Evolutionary conservation across 2,113 vertebrate species (phyloP), one percentile per base, ranked within the genome.

Genomic region (Pachycephala philippinensis): DNA sequence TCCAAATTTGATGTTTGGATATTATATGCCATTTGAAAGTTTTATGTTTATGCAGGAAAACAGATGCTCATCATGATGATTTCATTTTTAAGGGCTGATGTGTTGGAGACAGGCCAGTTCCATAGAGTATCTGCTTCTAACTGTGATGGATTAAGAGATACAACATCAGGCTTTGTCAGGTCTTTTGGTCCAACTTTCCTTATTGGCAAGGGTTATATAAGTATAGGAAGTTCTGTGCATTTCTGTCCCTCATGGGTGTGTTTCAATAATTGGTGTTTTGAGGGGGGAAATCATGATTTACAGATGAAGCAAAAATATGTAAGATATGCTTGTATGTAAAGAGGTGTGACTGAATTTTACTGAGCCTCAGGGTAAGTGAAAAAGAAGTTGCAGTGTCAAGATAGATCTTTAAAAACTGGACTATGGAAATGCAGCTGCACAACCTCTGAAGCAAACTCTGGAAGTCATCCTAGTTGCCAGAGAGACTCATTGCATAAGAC

Each of bases 331-430:
- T 94, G 37, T 66, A 16, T 76, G 19, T 84, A 44, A 89, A 68
- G 93, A 92, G 33, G 63, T 88, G 87, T 68, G 60, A 86, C 52
- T 92, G 64, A 84, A 74, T 83, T 89, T 96, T 97, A 90, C 47
- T 86, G 79, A 92, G 28, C 94, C 71, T 83, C 5, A 24, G 79
- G 87, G 93, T 88, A 74, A 88, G 81, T 40, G 45, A 56, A 60
- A 79, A 90, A 92, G 54, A 56, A 87, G 56, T 75, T 92, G 64
- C 23, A 66, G n/a, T 72, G 69, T 95, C 52, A 89, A 72, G 37
- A 92, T 19, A 82, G 9, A 53, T 14, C 22, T 82, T 84, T 92
- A 84, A 84, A 92, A 87, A 75, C 33, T 87, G 44, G 33, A 64
- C 74, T 87, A 31, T 84, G 26, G n/a, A 91, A 71, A n/a, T 91